phyloP scores from a whole-genome alignment of 2,888 invertebrate species.

The Erannis defoliaria region DNA sequence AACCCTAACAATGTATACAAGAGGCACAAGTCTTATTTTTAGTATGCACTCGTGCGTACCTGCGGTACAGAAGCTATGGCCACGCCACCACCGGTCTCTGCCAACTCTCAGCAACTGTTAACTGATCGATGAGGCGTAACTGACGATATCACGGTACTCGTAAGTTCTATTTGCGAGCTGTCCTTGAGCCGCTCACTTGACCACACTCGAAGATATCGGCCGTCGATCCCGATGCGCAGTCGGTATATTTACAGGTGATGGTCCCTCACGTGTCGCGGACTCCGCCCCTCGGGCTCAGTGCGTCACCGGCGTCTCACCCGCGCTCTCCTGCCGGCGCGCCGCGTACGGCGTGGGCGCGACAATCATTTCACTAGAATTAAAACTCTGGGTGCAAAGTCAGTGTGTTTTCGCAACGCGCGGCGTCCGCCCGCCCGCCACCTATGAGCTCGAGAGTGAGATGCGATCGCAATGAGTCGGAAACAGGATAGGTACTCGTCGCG shows the following conservation, averaged over 20 bases:
- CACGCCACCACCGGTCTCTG: slow-evolving; percentile 63
- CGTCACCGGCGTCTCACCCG: slow-evolving; percentile 68
- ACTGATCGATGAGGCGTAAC: slow-evolving; percentile 70
- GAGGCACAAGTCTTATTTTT: slow-evolving; percentile 54
- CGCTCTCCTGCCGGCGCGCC: slow-evolving; percentile 58
- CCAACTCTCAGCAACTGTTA: slow-evolving; percentile 69
- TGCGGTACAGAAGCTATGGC: slow-evolving; percentile 57
- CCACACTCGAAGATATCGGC: slow-evolving; percentile 40
- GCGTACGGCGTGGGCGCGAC: slow-evolving; percentile 68
- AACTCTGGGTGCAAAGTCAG: slow-evolving; percentile 72
- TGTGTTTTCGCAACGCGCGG: slow-evolving; percentile 72
- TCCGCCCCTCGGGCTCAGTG: slow-evolving; percentile 58
- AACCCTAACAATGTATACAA: slow-evolving; percentile 22
- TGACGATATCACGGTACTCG: slow-evolving; percentile 63
- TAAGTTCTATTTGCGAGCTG: slow-evolving; percentile 63
- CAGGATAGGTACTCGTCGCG: slow-evolving; percentile 77
- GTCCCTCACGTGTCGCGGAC: slow-evolving; percentile 70
- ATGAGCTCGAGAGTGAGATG: slow-evolving; percentile 60
- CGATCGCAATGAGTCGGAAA: slow-evolving; percentile 79
- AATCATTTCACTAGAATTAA: slow-evolving; percentile 78
- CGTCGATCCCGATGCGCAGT: slow-evolving; percentile 50
- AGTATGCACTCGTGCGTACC: slow-evolving; percentile 59
- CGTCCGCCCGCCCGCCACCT: slow-evolving; percentile 62
- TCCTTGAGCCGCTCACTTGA: slow-evolving; percentile 47
- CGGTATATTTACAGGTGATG: slow-evolving; percentile 75